phyloP scores from a whole-genome alignment of 2,888 invertebrate species.

The Ferrisia virgata region DNA sequence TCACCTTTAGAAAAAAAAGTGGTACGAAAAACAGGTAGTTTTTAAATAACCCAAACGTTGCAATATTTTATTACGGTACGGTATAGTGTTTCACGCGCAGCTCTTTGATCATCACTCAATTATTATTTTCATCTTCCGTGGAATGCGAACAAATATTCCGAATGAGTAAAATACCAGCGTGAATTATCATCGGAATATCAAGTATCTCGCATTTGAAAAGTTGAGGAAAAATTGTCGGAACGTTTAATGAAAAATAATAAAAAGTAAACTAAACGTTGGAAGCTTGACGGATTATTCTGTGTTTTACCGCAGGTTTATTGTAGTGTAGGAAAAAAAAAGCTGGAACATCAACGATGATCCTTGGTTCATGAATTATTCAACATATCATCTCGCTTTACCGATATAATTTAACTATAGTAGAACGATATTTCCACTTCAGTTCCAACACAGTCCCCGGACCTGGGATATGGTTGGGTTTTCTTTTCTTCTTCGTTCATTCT shows the following conservation, averaged over 20 bases:
- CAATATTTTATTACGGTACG: no score
- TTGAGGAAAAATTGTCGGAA: background rate
- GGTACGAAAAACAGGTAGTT: no score
- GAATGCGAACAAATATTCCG: background rate
- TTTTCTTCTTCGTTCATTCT: background rate
- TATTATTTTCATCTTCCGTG: background rate
- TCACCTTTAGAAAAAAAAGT: no score
- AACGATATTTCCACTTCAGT: constrained; percentile 28
- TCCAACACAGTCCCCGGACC: background rate
- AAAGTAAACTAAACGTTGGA: background rate
- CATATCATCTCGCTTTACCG: constrained; percentile 26
- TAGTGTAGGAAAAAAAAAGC: background rate
- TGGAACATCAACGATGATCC: background rate
- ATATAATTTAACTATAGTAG: constrained; percentile 28
- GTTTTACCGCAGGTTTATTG: constrained; percentile 6
- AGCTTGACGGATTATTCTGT: constrained; percentile 21
- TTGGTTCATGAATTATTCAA: constrained; percentile 29
- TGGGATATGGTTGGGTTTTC: background rate
- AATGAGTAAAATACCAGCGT: background rate
- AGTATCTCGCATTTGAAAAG: background rate
- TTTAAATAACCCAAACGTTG: background rate
- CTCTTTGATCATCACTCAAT: background rate
- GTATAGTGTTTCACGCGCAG: background rate
- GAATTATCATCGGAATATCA: background rate
- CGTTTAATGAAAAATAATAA: constrained; percentile 26